These are phyloP conservation scores for Oryzaephilus surinamensis DNA, from an alignment of 1,140 invertebrate genomes.

Conservation along the genomic window DNA sequence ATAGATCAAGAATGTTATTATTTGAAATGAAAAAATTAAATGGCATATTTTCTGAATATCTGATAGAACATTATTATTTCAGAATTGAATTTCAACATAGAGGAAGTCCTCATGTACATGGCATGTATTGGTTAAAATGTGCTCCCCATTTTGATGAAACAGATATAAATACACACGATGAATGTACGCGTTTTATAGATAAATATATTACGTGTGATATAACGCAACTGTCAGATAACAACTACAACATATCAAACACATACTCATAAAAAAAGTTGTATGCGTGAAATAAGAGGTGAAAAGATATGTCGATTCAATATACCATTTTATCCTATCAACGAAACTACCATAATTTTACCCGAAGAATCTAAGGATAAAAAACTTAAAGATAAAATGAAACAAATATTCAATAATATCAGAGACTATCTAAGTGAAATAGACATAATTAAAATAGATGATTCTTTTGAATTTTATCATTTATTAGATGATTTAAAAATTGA, in stretches of 20 bases:
- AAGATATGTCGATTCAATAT: constrained; percentile 29
- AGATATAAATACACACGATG: constrained; percentile 2
- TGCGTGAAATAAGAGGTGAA: constrained; percentile 4
- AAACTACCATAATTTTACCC: too few species aligned
- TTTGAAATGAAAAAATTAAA: constrained; percentile 12
- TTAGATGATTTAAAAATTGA: constrained; percentile 18
- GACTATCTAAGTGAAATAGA: constrained; percentile 13
- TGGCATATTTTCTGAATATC: constrained; percentile 21
- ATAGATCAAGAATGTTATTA: too few species aligned
- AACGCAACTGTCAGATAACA: constrained; percentile 23
- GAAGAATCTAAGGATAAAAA: too few species aligned
- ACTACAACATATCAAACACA: constrained; percentile 22
- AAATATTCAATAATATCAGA: constrained; percentile 17
- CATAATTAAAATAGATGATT: constrained; percentile 17
- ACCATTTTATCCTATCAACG: too few species aligned
- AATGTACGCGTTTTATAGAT: constrained; percentile 9
- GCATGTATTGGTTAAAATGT: constrained; percentile 23
- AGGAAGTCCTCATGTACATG: constrained; percentile 32
- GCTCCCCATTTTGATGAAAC: constrained; percentile 17
- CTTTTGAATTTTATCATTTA: constrained; percentile 16
- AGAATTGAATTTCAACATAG: constrained; percentile 39
- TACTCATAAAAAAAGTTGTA: constrained; percentile 21
- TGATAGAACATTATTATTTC: constrained; percentile 30
- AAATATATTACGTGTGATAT: constrained; percentile 17
- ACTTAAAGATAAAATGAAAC: too few species aligned